A percentile compares a stretch with the other conserved stretches of the same genome.
phyloP scores from a whole-genome alignment of 2,113 vertebrate species.

The Ochotona princeps region DNA sequence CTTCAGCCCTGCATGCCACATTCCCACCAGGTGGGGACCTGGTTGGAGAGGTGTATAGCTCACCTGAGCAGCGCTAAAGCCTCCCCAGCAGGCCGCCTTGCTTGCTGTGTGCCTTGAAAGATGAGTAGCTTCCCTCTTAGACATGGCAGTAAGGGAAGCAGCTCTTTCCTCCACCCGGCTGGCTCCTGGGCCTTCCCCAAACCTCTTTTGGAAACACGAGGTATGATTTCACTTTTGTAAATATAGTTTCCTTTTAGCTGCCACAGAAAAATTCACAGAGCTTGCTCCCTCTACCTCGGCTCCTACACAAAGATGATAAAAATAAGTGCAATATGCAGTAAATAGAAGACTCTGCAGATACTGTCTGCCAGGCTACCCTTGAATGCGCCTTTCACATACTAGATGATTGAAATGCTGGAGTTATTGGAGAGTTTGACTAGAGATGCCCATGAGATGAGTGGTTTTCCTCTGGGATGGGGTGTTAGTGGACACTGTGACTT shows the following conservation, averaged over 20 bases:
- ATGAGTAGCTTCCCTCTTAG: background rate
- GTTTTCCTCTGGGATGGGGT: background rate
- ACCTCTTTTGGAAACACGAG: background rate
- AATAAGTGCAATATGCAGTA: background rate
- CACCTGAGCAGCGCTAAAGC: background rate
- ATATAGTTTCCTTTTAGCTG: background rate
- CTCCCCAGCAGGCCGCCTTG: background rate
- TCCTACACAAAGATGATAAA: background rate
- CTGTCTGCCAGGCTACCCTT: background rate
- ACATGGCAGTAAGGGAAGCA: background rate
- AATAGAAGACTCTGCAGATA: background rate
- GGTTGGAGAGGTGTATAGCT: too few species aligned
- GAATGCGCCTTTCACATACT: background rate
- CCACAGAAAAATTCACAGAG: background rate
- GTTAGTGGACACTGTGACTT: background rate
- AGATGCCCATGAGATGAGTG: background rate
- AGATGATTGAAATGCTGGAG: background rate
- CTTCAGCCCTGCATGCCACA: accelerated
- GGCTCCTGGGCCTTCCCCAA: background rate
- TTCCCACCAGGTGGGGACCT: too few species aligned
- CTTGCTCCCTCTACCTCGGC: background rate
- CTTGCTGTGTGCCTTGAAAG: background rate
- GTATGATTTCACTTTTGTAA: background rate
- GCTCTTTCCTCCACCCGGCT: background rate
- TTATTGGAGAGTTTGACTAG: conserved; percentile 5